Evolutionary conservation across 2,797 vertebrate species (phyloP), one percentile per base, ranked within the genome.

Genomic region (Kryptopterus vitreolus): DNA sequence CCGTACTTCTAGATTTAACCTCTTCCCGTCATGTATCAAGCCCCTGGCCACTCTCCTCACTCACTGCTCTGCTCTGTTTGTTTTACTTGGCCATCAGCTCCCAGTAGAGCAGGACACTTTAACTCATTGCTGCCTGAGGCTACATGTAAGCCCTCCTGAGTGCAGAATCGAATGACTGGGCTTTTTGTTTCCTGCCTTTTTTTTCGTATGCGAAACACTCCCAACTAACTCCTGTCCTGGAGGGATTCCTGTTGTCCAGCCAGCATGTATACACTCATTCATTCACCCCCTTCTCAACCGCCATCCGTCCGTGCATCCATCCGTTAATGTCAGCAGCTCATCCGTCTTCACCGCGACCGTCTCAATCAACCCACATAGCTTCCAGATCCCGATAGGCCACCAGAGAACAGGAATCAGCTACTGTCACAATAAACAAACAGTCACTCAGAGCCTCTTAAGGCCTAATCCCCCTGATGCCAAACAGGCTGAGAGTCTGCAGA

Each of bases 371-470:
- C 88, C 91, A 89, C 86, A 89, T 83, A 46, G 85, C 88, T 90
- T 89, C 88, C 87, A 89, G 87, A 87, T 86, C 85, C 85, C 82
- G 88, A 84, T 88, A 82, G 90, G 89, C 88, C 90, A 89, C 79
- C 86, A 87, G 81, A 82, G 82, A 86, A 83, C 81, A 83, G 76
- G 82, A 84, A 74, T 82, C 76, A 72, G 87, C 80, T 89, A 90
- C 90, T 85, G 86, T 91, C 90, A 91, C 88, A 89, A 89, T 93
- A 93, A 94, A 94, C 92, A 95, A 94, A 94, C 91, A 92, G 78
- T 82, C 82, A 81, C 82, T 86, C 83, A 79, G 86, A 87, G 86
- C 85, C 90, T 90, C 91, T 93, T 87, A 79, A 87, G 85, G 81
- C 84, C 31, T 88, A 87, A 46, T 89, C 90, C 90, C 89, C 90